Evolutionary conservation across 2,113 vertebrate species (phyloP).

Genomic region (Edolisoma coerulescens): DNA sequence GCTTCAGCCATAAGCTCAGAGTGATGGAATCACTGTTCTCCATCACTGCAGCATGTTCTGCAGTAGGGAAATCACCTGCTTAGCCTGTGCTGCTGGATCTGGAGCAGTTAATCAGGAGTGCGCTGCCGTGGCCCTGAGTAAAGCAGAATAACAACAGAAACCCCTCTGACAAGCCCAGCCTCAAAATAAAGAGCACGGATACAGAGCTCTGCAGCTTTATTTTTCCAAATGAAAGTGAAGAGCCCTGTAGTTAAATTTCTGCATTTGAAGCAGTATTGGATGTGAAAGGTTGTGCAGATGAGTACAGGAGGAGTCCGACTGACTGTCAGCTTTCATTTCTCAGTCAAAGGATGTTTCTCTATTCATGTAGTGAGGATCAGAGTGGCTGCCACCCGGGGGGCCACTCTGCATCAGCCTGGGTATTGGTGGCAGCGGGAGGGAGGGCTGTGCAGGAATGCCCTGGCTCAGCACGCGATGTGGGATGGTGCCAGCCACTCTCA

Average conservation of each 20-base stretch:
- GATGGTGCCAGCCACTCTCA: not conserved
- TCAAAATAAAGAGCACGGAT: not conserved
- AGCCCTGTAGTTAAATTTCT: slow-evolving; percentile 23
- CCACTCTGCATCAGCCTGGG: not conserved
- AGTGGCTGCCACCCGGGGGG: not conserved
- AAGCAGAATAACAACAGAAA: not conserved
- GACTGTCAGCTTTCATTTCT: slow-evolving; percentile 56
- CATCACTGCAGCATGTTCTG: not conserved
- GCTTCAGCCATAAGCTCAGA: not conserved
- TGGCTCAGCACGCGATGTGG: not conserved
- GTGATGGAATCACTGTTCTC: not conserved
- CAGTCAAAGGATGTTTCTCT: slow-evolving; percentile 12
- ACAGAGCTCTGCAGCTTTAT: not conserved
- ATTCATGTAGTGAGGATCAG: not conserved
- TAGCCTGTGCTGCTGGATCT: not conserved
- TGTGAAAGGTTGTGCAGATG: slow-evolving; percentile 27
- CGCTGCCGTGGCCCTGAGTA: too few relatives aligned
- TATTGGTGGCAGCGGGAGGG: not conserved
- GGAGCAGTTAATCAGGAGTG: not conserved
- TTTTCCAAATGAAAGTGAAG: not conserved
- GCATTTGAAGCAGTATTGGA: slow-evolving; percentile 16
- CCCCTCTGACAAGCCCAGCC: not conserved
- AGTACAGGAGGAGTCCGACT: slow-evolving; percentile 1
- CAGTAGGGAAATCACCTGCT: not conserved
- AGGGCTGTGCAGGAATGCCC: not conserved